Conservation (phyloP, 2,888 invertebrate species). For the Drosophila aldrichi region DNA sequence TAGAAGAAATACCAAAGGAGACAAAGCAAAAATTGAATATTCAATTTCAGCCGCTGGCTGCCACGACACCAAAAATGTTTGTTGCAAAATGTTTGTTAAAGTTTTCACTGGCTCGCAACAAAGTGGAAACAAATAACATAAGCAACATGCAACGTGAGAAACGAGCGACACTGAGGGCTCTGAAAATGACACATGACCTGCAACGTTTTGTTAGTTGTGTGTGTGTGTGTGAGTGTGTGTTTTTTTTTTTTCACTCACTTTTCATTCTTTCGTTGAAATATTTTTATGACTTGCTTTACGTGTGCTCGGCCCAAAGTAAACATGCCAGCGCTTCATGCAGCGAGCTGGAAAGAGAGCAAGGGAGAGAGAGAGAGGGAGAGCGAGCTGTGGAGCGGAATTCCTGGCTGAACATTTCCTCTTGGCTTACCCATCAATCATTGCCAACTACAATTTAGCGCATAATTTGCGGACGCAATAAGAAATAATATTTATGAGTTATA, state of each 20-base stretch:
- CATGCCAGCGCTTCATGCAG: slow-evolving; percentile 24
- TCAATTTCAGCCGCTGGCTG: slow-evolving; percentile 63
- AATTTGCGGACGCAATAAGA: slow-evolving; percentile 59
- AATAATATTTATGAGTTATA: slow-evolving; percentile 34
- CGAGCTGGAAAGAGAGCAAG: neutral
- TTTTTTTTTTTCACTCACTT: slow-evolving; percentile 29
- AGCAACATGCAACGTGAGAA: slow-evolving; percentile 60
- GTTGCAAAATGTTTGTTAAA: slow-evolving; percentile 54
- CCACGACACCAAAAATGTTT: slow-evolving; percentile 47
- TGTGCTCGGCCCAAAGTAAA: slow-evolving; percentile 53
- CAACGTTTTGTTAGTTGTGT: slow-evolving; percentile 66
- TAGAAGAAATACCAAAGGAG: slow-evolving; percentile 25
- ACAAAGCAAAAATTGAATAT: slow-evolving; percentile 70
- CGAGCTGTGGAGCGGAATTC: neutral
- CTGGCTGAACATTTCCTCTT: slow-evolving; percentile 23
- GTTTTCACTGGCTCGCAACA: slow-evolving; percentile 25
- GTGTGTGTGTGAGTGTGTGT: no score
- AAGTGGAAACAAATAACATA: slow-evolving; percentile 70
- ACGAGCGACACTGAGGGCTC: slow-evolving; percentile 49
- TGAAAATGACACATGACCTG: slow-evolving; percentile 76
- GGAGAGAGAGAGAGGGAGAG: neutral
- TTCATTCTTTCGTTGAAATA: slow-evolving; percentile 66
- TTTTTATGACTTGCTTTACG: slow-evolving; percentile 76
- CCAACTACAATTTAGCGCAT: slow-evolving; percentile 70
- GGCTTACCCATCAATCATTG: slow-evolving; percentile 70